A percentile compares a stretch with the other conserved stretches of the same genome.
phyloP scores from a whole-genome alignment of 2,797 vertebrate species.

The Hoplostethus mediterraneus region DNA sequence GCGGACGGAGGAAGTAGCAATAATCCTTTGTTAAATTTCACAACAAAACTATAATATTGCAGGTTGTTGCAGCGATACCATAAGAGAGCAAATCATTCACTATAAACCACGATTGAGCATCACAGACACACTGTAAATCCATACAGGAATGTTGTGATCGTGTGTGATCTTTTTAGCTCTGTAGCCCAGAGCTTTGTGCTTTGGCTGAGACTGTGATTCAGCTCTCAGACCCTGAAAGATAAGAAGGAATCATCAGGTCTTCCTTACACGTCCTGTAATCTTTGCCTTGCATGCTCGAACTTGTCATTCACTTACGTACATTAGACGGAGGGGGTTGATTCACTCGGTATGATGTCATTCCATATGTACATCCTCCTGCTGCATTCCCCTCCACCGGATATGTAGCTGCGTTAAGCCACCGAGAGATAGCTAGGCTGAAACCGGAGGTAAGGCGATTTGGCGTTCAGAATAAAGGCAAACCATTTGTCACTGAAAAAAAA shows the following conservation, averaged over 20 bases:
- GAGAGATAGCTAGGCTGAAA: background rate
- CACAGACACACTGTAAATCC: too few species aligned
- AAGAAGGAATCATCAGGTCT: too few species aligned
- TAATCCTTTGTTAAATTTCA: too few species aligned
- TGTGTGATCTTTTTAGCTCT: too few species aligned
- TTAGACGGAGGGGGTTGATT: slow-evolving; percentile 35
- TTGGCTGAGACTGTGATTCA: too few species aligned
- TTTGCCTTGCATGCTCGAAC: slow-evolving; percentile 42
- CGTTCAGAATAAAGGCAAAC: slow-evolving; percentile 52
- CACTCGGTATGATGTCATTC: slow-evolving; percentile 70
- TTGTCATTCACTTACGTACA: slow-evolving; percentile 63
- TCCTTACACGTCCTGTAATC: background rate
- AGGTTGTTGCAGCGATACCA: too few species aligned
- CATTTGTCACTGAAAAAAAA: background rate
- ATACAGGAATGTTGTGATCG: too few species aligned
- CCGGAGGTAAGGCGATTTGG: slow-evolving; percentile 19
- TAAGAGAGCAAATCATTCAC: too few species aligned
- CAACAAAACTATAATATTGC: too few species aligned
- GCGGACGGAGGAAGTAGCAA: too few species aligned
- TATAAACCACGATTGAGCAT: too few species aligned
- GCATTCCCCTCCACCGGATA: background rate
- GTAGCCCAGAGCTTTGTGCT: background rate
- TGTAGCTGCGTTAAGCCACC: slow-evolving; percentile 25
- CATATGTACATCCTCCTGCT: slow-evolving; percentile 69
- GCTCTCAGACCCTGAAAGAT: too few species aligned